phyloP scores from a whole-genome alignment of 2,113 vertebrate species.

The Malurus cyaneus region DNA sequence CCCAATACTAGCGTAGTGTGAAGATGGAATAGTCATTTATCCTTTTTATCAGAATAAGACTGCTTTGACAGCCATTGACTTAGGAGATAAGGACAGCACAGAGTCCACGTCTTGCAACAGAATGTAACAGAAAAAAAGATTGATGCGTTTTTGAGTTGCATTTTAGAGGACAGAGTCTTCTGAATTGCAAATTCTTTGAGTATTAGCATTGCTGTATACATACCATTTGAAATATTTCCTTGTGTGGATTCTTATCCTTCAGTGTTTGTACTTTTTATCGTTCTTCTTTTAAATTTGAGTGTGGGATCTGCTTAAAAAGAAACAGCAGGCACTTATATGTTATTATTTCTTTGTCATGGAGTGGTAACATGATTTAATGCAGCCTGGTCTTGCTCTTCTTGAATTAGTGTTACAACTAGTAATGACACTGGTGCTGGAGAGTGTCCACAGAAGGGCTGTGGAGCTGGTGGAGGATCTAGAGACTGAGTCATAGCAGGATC shows the following conservation, averaged over 20 bases:
- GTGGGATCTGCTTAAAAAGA: neutral
- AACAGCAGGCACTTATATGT: neutral
- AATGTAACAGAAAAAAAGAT: neutral
- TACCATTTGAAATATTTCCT: neutral
- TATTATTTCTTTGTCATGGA: neutral
- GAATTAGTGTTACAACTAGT: neutral
- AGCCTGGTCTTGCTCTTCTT: neutral
- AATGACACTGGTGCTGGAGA: neutral
- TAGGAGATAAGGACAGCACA: neutral
- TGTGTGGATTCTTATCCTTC: neutral
- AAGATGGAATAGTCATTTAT: neutral
- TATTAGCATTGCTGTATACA: rapidly evolving
- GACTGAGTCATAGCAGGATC: neutral
- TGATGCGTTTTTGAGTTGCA: neutral
- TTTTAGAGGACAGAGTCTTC: neutral
- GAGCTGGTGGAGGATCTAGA: neutral
- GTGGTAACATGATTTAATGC: neutral
- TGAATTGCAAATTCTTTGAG: neutral
- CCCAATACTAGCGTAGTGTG: neutral
- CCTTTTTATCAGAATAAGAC: neutral
- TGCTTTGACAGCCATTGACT: neutral
- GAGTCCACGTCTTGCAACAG: neutral
- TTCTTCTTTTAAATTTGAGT: neutral
- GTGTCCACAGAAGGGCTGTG: neutral
- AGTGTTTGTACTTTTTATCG: neutral